Percentiles rank a stretch among this genome's conserved stretches.
Conservation (phyloP, 2,113 vertebrate species). For the Peromyscus californicus region DNA sequence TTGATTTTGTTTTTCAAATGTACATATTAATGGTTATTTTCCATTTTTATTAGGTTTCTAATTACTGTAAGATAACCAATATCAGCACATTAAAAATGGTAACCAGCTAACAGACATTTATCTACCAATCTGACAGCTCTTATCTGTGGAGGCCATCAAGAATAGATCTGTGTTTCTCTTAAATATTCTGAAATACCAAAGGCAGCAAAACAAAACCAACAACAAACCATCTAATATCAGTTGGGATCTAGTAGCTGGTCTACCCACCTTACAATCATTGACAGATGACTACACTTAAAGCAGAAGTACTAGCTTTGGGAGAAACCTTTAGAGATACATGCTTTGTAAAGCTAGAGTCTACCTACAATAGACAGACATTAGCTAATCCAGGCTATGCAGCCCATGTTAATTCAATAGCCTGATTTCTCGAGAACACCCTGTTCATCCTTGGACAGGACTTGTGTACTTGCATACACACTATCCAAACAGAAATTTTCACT, state of each 20-base stretch:
- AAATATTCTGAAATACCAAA: background rate
- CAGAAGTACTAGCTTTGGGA: background rate
- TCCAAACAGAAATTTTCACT: background rate
- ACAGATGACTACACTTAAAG: constrained; percentile 27
- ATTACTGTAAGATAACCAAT: background rate
- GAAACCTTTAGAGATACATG: background rate
- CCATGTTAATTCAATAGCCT: background rate
- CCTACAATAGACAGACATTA: background rate
- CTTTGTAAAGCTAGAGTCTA: background rate
- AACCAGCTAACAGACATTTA: background rate
- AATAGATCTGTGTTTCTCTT: constrained; percentile 19
- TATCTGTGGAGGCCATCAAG: background rate
- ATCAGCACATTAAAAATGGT: background rate
- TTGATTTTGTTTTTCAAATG: constrained; percentile 1
- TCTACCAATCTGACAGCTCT: background rate
- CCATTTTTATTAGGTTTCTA: background rate
- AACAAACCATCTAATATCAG: background rate
- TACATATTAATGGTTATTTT: background rate
- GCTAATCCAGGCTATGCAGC: background rate
- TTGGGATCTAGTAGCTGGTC: background rate
- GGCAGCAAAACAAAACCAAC: background rate
- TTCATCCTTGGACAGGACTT: background rate
- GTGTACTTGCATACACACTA: background rate
- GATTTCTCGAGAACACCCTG: background rate
- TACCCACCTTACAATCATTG: background rate